Percentiles rank a stretch among this genome's conserved stretches.
phyloP scores from a whole-genome alignment of 1,140 invertebrate genomes.

The Caerostris darwini region DNA sequence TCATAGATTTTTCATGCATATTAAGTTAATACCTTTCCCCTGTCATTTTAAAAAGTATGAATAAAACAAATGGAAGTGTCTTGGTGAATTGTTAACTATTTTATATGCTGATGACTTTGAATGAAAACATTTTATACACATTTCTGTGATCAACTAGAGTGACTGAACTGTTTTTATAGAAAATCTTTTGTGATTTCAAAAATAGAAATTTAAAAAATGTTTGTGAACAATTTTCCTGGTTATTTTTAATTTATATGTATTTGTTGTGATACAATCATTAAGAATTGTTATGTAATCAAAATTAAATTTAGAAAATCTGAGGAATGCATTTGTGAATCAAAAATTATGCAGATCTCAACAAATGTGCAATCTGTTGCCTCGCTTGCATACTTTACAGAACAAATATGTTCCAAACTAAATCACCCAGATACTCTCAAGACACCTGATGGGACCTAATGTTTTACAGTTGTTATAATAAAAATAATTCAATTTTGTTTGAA shows the following conservation, averaged over 20 bases:
- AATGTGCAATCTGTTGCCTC: background rate
- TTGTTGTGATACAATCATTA: background rate
- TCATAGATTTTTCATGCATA: too few species aligned
- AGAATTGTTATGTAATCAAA: background rate
- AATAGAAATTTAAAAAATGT: background rate
- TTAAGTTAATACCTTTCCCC: too few species aligned
- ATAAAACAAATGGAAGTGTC: background rate
- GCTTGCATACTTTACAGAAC: background rate
- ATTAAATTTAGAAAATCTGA: background rate
- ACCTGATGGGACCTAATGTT: constrained; percentile 75
- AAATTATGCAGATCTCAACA: background rate
- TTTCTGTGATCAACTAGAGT: constrained; percentile 12
- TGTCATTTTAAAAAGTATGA: too few species aligned
- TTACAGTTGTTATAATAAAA: constrained; percentile 73
- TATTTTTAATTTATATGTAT: background rate
- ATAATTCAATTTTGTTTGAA: constrained; percentile 22
- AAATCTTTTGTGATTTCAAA: background rate
- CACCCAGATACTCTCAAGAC: constrained; percentile 29
- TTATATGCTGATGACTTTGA: background rate
- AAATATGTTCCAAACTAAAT: background rate
- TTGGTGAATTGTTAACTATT: background rate
- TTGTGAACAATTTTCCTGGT: background rate
- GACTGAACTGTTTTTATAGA: background rate
- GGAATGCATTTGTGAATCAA: background rate
- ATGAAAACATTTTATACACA: background rate